Conservation (phyloP, 1,140 invertebrate species). For the Apis laboriosa region DNA sequence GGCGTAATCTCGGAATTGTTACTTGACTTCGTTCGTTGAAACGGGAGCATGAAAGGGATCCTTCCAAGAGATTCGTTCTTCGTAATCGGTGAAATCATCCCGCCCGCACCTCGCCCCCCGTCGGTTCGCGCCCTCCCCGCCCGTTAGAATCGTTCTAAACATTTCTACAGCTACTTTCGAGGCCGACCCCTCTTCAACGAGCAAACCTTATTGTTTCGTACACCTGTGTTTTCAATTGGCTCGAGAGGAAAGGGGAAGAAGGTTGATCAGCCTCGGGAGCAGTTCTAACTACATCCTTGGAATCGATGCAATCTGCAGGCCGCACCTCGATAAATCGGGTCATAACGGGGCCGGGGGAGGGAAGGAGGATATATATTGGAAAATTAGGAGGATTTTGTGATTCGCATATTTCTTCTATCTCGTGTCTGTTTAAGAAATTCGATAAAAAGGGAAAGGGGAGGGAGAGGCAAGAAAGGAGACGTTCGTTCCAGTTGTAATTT, state of each 20-base stretch:
- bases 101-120: conserved; percentile 9
- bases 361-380: not conserved
- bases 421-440: not conserved
- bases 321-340: conserved; percentile 32
- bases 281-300: conserved; percentile 29
- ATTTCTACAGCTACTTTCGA: conserved; percentile 1
- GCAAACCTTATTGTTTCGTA: conserved; percentile 58
- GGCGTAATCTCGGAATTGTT: conserved; percentile 73
- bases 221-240: conserved; percentile 63
- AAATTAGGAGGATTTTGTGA: not conserved
- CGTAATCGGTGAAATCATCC: conserved; percentile 62
- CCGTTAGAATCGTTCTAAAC: conserved; percentile 19
- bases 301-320: conserved; percentile 51
- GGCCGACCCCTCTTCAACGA: conserved; percentile 30
- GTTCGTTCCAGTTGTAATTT: not conserved
- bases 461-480: too few species aligned
- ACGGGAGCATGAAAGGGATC: conserved; percentile 65
- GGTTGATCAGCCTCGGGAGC: conserved; percentile 43
- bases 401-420: too few species aligned
- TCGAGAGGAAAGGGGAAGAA: conserved; percentile 33
- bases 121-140: too few species aligned
- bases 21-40: conserved; percentile 68
- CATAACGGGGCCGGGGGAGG: not conserved
- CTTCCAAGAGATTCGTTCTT: conserved; percentile 52
- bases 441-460: too few species aligned